Evolutionary conservation across 2,888 invertebrate genomes (phyloP), one percentile per base, ranked within the genome.

Genomic region (Dolichopus griseipennis): DNA sequence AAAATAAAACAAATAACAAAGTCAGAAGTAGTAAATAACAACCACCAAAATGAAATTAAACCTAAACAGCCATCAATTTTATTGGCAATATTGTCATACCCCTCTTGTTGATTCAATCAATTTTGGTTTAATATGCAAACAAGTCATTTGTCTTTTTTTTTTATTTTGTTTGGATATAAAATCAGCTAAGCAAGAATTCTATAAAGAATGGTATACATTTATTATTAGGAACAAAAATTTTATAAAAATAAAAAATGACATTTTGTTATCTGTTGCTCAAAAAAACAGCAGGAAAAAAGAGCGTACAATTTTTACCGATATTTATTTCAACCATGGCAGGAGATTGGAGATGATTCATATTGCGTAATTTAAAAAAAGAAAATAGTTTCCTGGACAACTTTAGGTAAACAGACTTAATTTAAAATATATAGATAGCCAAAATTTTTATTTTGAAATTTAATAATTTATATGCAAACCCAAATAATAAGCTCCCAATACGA

Each of bases 91-190:
- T 63, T 15, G 27, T 4, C 4, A 27, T 63, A 18, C 27, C 27
- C 27, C 22, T 63, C 4, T 63, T 27, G 63, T 63, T 33, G 63
- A 63, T 63, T 63, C 18, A 63, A 63, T 63, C 63, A 63, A 63
- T 63, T 63, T 63, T 18, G 63, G 63, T 63, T 63, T 63, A 63
- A 63, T 63, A 63, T 63, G 63, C 63, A 63, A 63, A 63, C 63
- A 63, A 63, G 63, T 63, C 27, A 63, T 63, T 18, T 52, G 15
- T 52, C n/a, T 52, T 18, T 18, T 15, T 52, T 18, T 12, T 6
- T 1, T 18, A 52, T 18, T 12, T 18, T 52, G 4, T 52, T 52
- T 41, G 41, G 8, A 15, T 6, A 15, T 41, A 12, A 2, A 41
- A 41, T 15, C 41, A 41, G 41, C 8, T 41, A 41, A 7, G 15